phyloP scores from a whole-genome alignment of 2,888 invertebrate genomes.

The Anorthoa munda region DNA sequence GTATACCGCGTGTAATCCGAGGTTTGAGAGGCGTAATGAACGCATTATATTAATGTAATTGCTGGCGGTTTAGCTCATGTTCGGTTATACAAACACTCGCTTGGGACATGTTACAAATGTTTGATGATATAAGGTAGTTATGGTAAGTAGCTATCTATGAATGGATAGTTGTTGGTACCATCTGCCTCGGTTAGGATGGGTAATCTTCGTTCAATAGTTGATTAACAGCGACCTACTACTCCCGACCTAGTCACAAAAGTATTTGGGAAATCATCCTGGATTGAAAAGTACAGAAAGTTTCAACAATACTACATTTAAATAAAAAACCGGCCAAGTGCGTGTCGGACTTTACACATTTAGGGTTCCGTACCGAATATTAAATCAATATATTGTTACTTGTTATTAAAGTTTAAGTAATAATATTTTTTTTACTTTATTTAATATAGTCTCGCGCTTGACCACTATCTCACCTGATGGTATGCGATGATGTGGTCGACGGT shows the following conservation, averaged over 20 bases:
- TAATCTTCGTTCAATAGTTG: not conserved
- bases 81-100: slow-evolving; percentile 28
- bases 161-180: not conserved
- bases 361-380: too few relatives aligned
- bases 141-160: not conserved
- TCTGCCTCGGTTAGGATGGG: too few relatives aligned
- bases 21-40: slow-evolving; percentile 18
- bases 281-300: not conserved
- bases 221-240: slow-evolving; percentile 7
- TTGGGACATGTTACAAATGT: slow-evolving; percentile 10
- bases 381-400: too few relatives aligned
- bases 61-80: slow-evolving; percentile 20
- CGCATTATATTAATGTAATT: slow-evolving; percentile 50
- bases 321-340: too few relatives aligned
- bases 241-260: not conserved
- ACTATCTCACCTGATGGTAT: too few relatives aligned
- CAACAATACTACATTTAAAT: too few relatives aligned
- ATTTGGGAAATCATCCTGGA: not conserved
- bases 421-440: too few relatives aligned
- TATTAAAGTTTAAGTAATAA: too few relatives aligned
- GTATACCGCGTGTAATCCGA: slow-evolving; percentile 30
- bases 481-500: too few relatives aligned
- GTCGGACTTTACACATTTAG: too few relatives aligned
- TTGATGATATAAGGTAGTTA: not conserved
- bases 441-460: too few relatives aligned